These are phyloP conservation scores for Diloba caeruleocephala DNA, from an alignment of 2,888 invertebrate genomes.

Conservation along the genomic window DNA sequence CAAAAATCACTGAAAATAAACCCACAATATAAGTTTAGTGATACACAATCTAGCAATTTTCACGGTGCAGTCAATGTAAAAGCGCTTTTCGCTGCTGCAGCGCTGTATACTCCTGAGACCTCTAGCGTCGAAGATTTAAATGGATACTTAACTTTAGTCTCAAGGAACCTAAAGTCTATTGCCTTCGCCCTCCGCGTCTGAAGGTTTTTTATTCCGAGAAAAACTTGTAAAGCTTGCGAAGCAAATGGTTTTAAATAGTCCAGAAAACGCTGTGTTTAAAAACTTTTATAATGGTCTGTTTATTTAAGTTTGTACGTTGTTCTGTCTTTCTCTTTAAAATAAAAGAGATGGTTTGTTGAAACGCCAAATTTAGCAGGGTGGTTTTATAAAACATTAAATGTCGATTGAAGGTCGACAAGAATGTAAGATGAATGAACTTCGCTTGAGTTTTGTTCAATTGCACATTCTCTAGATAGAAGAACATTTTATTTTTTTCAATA, in stretches of 20 bases:
- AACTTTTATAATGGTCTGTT: conserved; percentile 55
- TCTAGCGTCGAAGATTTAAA: conserved; percentile 85
- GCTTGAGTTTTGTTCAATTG: too few relatives aligned
- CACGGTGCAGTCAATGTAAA: conserved; percentile 57
- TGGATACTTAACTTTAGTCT: conserved; percentile 89
- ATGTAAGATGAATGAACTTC: too few relatives aligned
- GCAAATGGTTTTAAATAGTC: conserved; percentile 84
- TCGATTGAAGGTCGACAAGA: too few relatives aligned
- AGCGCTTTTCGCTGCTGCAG: conserved; percentile 72
- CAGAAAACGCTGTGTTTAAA: conserved; percentile 64
- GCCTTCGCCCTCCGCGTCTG: conserved; percentile 73
- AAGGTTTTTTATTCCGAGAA: conserved; percentile 65
- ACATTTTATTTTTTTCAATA: too few relatives aligned
- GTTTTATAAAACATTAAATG: too few relatives aligned
- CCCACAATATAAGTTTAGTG: conserved; percentile 14
- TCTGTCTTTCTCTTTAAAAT: conserved; percentile 35
- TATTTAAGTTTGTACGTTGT: conserved; percentile 55
- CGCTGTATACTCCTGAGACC: conserved; percentile 74
- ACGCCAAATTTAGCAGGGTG: conserved; percentile 1
- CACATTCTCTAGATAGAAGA: too few relatives aligned
- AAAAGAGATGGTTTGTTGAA: conserved; percentile 16
- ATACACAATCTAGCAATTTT: conserved; percentile 54
- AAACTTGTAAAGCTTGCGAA: conserved; percentile 82
- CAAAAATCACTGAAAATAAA: conserved; percentile 19
- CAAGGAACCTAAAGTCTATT: conserved; percentile 85